phyloP scores from a whole-genome alignment of 2,797 vertebrate species.

The Sebastes taczanowskii region DNA sequence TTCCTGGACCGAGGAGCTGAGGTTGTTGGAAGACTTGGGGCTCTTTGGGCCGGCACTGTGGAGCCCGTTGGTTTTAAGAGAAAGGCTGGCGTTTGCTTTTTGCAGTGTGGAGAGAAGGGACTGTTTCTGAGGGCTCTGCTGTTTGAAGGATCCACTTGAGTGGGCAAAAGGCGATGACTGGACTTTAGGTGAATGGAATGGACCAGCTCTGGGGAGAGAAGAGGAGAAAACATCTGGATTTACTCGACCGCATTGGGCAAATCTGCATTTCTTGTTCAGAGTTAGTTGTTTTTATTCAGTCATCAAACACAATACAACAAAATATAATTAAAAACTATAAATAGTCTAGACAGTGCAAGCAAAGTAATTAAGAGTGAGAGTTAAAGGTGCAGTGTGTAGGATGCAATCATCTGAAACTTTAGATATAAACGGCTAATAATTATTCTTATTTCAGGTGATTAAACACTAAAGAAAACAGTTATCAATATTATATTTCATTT shows the following conservation, averaged over 20 bases:
- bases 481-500: too few relatives aligned
- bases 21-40: slow-evolving; percentile 42
- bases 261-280: background rate
- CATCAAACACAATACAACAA: too few relatives aligned
- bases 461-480: too few relatives aligned
- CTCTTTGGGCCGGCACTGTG: slow-evolving; percentile 29
- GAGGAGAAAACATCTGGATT: background rate
- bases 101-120: slow-evolving; percentile 52
- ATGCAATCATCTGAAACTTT: too few relatives aligned
- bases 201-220: slow-evolving; percentile 74
- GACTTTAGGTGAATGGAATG: slow-evolving; percentile 78
- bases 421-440: too few relatives aligned
- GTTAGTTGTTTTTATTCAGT: too few relatives aligned
- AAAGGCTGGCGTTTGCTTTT: slow-evolving; percentile 63
- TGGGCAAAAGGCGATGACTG: slow-evolving; percentile 67
- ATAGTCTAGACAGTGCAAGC: too few relatives aligned
- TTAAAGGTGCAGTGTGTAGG: background rate
- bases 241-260: background rate
- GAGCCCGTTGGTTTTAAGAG: slow-evolving; percentile 71
- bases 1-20: slow-evolving; percentile 47
- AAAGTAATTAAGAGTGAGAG: too few relatives aligned
- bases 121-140: slow-evolving; percentile 73
- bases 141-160: slow-evolving; percentile 65
- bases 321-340: too few relatives aligned
- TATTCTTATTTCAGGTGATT: too few relatives aligned